phyloP scores from a whole-genome alignment of 1,140 invertebrate genomes.

The Euschistus heros region DNA sequence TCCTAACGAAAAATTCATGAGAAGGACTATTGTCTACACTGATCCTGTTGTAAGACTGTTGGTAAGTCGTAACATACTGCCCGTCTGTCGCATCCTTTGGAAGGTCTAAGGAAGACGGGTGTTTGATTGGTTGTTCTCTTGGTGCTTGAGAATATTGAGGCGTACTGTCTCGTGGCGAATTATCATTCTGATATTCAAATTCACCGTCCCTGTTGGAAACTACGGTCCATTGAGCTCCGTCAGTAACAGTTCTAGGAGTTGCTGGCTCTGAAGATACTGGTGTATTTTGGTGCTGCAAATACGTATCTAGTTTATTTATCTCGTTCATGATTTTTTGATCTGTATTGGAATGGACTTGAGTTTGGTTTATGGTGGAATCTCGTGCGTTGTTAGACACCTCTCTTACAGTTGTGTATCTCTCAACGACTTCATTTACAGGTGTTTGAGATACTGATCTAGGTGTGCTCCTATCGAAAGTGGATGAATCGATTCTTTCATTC shows the following conservation, averaged over 20 bases:
- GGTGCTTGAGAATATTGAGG: background rate
- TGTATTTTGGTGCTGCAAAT: slow-evolving; percentile 29
- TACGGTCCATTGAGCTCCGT: slow-evolving; percentile 29
- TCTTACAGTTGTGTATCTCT: no score
- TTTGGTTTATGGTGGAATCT: no score
- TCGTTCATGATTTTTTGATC: slow-evolving; percentile 33
- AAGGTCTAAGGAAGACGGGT: slow-evolving; percentile 24
- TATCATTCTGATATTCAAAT: slow-evolving; percentile 21
- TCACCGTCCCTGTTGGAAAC: slow-evolving; percentile 26
- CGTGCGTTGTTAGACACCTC: no score
- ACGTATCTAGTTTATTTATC: slow-evolving; percentile 32
- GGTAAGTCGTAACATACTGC: slow-evolving; percentile 48
- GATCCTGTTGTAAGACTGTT: slow-evolving; percentile 46
- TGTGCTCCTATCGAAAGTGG: no score
- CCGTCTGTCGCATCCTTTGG: slow-evolving; percentile 33
- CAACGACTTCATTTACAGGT: no score
- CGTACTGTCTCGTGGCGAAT: background rate
- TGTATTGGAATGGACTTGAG: slow-evolving; percentile 15
- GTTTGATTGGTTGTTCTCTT: slow-evolving; percentile 22
- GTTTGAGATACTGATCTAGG: no score
- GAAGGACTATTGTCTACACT: slow-evolving; percentile 52
- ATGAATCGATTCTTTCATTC: background rate
- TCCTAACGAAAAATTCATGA: slow-evolving; percentile 58
- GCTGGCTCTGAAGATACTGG: slow-evolving; percentile 26
- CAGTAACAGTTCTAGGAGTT: slow-evolving; percentile 27